phyloP scores from a whole-genome alignment of 2,113 vertebrate genomes.

The Ellobius talpinus region DNA sequence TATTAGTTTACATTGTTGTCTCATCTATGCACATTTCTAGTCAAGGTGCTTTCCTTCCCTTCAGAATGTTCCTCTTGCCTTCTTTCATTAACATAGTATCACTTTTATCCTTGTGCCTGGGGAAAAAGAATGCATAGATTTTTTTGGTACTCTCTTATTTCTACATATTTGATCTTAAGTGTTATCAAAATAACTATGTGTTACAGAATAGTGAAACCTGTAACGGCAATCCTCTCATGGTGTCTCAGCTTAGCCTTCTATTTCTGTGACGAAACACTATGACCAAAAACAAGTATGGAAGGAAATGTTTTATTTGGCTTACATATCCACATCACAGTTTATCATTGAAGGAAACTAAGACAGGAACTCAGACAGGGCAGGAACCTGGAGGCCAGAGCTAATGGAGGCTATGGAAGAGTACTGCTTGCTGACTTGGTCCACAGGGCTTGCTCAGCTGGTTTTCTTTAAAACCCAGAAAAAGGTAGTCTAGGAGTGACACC shows the following conservation, averaged over 20 bases:
- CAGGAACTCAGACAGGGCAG: not conserved
- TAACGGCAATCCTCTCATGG: not conserved
- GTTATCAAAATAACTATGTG: not conserved
- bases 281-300: not conserved
- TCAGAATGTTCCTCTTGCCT: not conserved
- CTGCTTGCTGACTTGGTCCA: not conserved
- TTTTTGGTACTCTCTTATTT: not conserved
- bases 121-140: not conserved
- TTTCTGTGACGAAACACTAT: not conserved
- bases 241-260: not conserved
- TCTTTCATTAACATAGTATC: not conserved
- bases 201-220: not conserved
- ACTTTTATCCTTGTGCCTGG: not conserved
- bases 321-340: not conserved
- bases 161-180: not conserved
- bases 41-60: not conserved
- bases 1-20: not conserved
- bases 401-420: not conserved
- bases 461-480: not conserved
- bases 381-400: not conserved
- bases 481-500: no score
- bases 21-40: not conserved
- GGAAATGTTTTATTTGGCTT: not conserved
- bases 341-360: not conserved
- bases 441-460: not conserved